These are phyloP conservation scores for Rhyacophila brunnea DNA, from an alignment of 1,140 invertebrate genomes.

Conservation along the genomic window DNA sequence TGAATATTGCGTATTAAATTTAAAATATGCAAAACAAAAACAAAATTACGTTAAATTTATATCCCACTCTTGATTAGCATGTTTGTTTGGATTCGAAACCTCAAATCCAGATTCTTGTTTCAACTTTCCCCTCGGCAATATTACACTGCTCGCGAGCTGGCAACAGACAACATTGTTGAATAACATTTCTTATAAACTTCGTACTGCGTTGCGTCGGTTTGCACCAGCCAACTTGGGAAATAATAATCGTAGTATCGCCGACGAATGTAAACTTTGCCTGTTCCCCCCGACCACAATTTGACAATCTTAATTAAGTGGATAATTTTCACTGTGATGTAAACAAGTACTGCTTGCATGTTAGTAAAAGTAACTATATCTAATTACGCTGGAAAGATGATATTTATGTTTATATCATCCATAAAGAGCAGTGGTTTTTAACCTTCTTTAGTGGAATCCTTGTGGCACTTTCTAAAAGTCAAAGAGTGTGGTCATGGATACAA, in stretches of 20 bases:
- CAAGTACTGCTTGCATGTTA: not conserved
- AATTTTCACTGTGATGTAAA: slow-evolving; percentile 8
- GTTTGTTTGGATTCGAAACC: slow-evolving; percentile 20
- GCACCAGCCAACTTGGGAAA: not conserved
- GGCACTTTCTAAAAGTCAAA: too few relatives aligned
- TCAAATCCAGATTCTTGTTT: slow-evolving; percentile 20
- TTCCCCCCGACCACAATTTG: slow-evolving; percentile 26
- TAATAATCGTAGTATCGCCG: slow-evolving; percentile 18
- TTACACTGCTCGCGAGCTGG: slow-evolving; percentile 19
- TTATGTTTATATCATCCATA: not conserved
- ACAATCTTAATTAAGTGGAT: slow-evolving; percentile 33
- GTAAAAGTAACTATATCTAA: not conserved
- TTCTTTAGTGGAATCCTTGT: too few relatives aligned
- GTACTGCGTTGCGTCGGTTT: not conserved
- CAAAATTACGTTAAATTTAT: slow-evolving; percentile 19
- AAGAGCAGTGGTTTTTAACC: too few relatives aligned
- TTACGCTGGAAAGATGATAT: not conserved
- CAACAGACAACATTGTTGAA: slow-evolving; percentile 24
- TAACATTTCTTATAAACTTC: slow-evolving; percentile 20
- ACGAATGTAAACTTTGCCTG: slow-evolving; percentile 30
- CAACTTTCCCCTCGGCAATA: slow-evolving; percentile 21
- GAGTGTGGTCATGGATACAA: too few relatives aligned
- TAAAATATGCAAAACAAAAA: too few relatives aligned
- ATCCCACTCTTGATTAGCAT: slow-evolving; percentile 11
- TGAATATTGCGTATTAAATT: too few relatives aligned